These are phyloP conservation scores for Ferrisia virgata DNA, from an alignment of 2,888 invertebrate genomes.

Conservation along the genomic window DNA sequence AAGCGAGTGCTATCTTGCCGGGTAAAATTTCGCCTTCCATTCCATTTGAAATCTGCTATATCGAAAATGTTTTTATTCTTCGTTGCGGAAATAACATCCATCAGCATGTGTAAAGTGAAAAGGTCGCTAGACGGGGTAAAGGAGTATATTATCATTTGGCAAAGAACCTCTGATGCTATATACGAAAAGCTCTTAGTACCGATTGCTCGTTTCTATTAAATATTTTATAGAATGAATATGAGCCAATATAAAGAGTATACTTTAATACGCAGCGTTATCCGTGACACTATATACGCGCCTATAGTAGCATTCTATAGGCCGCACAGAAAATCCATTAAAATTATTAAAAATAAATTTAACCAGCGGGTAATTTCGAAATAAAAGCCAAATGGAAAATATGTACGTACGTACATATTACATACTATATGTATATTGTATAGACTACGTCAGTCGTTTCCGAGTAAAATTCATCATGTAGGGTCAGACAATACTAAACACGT, in stretches of 20 bases:
- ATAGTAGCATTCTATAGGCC: background rate
- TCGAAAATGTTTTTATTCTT: constrained; percentile 22
- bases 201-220: constrained; percentile 28
- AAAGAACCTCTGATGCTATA: constrained; percentile 24
- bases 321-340: constrained; percentile 23
- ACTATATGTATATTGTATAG: background rate
- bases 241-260: constrained; percentile 20
- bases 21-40: constrained; percentile 12
- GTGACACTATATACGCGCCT: background rate
- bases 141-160: constrained; percentile 2
- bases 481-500: background rate
- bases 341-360: constrained; percentile 22
- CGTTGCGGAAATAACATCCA: constrained; percentile 26
- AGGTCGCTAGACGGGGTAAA: constrained; percentile 11
- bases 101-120: constrained; percentile 12
- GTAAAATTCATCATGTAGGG: background rate
- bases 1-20: too few relatives aligned
- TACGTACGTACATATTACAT: background rate
- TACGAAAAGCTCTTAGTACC: constrained; percentile 22
- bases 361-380: constrained; percentile 9
- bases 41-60: background rate
- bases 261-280: constrained; percentile 4
- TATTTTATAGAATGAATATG: constrained; percentile 26
- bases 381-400: constrained; percentile 10
- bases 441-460: background rate